These are phyloP conservation scores for Palaemon carinicauda DNA, from an alignment of 1,140 invertebrate genomes.

Conservation along the genomic window DNA sequence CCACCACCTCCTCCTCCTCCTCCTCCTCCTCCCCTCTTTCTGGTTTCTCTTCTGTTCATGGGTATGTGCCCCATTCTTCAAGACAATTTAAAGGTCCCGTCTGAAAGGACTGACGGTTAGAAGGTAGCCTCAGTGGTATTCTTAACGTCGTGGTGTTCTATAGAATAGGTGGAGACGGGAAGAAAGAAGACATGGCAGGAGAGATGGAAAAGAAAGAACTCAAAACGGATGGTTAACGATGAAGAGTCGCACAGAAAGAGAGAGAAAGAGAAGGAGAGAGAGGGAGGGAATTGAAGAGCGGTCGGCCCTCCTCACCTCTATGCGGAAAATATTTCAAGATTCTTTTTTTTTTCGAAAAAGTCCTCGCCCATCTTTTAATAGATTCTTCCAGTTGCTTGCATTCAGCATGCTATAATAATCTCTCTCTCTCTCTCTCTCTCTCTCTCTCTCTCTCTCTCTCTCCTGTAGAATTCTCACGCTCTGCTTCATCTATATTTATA, in stretches of 20 bases:
- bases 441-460: too few relatives aligned
- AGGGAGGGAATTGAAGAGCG: slow-evolving; percentile 17
- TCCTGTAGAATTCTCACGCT: too few relatives aligned
- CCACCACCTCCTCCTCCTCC: background rate
- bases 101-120: slow-evolving; percentile 51
- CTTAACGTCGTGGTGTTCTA: background rate
- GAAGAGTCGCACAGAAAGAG: background rate
- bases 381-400: too few relatives aligned
- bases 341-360: too few relatives aligned
- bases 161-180: slow-evolving; percentile 25
- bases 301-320: background rate
- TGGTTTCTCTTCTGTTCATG: background rate
- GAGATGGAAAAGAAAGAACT: background rate
- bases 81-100: slow-evolving; percentile 50
- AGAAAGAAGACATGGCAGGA: background rate
- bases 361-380: too few relatives aligned
- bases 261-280: background rate
- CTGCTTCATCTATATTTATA: too few relatives aligned
- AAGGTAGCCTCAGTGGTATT: slow-evolving; percentile 38
- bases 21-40: background rate
- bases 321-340: too few relatives aligned
- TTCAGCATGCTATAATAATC: too few relatives aligned
- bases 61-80: slow-evolving; percentile 38
- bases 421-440: too few relatives aligned
- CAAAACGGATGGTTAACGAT: background rate